A percentile compares a stretch with the other conserved stretches of the same genome.
phyloP scores from a whole-genome alignment of 1,140 invertebrate species.

The Neoseiulus cucumeris region DNA sequence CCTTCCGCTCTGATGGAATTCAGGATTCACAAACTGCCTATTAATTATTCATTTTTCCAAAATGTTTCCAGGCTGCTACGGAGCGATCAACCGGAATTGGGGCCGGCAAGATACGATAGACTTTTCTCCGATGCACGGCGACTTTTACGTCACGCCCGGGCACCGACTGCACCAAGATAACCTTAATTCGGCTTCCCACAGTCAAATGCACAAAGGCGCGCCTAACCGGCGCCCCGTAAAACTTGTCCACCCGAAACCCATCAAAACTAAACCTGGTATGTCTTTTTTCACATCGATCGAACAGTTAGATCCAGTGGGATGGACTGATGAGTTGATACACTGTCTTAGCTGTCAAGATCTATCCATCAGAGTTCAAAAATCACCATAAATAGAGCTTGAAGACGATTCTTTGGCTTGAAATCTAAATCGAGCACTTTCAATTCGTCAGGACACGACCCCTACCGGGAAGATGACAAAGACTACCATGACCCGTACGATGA shows the following conservation, averaged over 20 bases:
- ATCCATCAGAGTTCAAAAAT: no score
- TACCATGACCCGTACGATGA: conserved; percentile 13
- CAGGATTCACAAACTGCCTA: neutral
- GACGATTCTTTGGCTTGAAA: no score
- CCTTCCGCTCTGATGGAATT: neutral
- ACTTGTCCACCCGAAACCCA: conserved; percentile 10
- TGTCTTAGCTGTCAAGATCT: no score
- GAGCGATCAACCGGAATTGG: conserved; percentile 2
- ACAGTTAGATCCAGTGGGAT: no score
- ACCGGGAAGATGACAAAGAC: conserved; percentile 15
- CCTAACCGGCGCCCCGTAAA: neutral
- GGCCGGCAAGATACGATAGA: conserved; percentile 9
- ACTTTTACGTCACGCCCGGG: conserved; percentile 11
- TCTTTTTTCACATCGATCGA: no score
- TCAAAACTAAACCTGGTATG: conserved; percentile 9
- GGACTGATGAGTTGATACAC: no score
- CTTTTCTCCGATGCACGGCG: conserved; percentile 10
- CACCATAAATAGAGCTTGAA: no score
- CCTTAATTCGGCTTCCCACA: neutral
- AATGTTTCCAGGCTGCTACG: conserved; percentile 2
- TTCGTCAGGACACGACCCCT: conserved; percentile 3
- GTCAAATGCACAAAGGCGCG: no score
- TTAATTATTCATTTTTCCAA: neutral
- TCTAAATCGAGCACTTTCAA: no score
- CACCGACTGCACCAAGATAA: neutral